Percentiles rank a stretch among this genome's conserved stretches.
These are phyloP conservation scores for Phorcus lineatus DNA, from an alignment of 2,888 invertebrate species.

Conservation along the genomic window DNA sequence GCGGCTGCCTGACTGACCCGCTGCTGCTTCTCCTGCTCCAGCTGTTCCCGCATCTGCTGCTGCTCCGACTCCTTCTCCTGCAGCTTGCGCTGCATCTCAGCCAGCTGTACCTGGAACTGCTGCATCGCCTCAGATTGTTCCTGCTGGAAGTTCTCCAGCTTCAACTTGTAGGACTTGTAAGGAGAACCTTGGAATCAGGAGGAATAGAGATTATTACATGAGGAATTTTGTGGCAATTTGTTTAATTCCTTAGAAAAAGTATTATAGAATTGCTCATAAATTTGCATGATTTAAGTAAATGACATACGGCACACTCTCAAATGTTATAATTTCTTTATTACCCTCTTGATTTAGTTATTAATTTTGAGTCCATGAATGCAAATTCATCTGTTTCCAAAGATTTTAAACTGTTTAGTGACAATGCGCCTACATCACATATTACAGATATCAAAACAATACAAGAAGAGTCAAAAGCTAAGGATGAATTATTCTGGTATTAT, in stretches of 20 bases:
- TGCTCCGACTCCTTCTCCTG: slow-evolving; percentile 35
- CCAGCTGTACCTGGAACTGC: slow-evolving; percentile 26
- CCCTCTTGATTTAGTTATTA: too few species aligned
- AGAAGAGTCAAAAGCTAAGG: too few species aligned
- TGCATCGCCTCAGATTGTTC: slow-evolving; percentile 48
- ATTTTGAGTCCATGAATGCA: too few species aligned
- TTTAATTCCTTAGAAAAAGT: too few species aligned
- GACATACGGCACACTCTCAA: background rate
- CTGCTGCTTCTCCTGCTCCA: slow-evolving; percentile 33
- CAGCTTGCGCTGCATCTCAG: slow-evolving; percentile 27
- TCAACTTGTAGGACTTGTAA: slow-evolving; percentile 46
- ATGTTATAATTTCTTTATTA: too few species aligned
- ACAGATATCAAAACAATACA: too few species aligned
- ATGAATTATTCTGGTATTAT: too few species aligned
- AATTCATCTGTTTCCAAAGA: too few species aligned
- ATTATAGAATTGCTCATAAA: background rate
- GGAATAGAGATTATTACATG: background rate
- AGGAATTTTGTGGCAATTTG: too few species aligned
- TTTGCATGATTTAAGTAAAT: background rate
- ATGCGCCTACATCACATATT: too few species aligned
- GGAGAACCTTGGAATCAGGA: slow-evolving; percentile 31
- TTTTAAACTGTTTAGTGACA: too few species aligned
- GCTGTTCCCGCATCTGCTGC: slow-evolving; percentile 21
- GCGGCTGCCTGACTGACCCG: slow-evolving; percentile 47
- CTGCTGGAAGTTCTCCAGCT: slow-evolving; percentile 48